These are phyloP conservation scores for Thalassaphorura encarpata DNA, from an alignment of 1,140 invertebrate genomes.

Conservation along the genomic window DNA sequence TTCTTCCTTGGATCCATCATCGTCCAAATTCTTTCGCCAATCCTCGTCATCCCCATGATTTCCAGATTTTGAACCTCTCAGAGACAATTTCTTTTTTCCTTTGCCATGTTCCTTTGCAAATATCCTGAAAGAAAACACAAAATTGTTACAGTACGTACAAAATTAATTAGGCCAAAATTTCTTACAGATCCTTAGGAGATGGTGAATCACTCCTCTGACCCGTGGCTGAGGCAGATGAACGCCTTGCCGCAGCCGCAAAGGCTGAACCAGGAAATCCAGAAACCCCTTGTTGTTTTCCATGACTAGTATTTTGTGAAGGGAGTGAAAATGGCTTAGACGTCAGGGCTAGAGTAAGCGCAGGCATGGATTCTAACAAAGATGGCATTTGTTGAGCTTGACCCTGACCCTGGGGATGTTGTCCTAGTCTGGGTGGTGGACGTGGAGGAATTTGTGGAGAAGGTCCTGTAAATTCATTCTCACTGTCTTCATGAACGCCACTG, in stretches of 20 bases:
- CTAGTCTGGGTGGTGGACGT: not conserved
- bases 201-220: conserved; percentile 4
- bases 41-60: conserved; percentile 20
- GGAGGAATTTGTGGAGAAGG: conserved; percentile 10
- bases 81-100: conserved; percentile 30
- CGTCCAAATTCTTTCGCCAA: not conserved
- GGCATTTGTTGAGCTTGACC: not conserved
- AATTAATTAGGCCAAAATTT: not conserved
- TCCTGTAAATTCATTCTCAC: conserved; percentile 39
- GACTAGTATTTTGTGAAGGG: not conserved
- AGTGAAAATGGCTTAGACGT: conserved; percentile 19
- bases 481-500: conserved; percentile 49
- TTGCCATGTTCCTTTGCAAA: conserved; percentile 11
- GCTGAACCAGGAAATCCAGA: not conserved
- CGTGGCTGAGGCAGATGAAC: not conserved
- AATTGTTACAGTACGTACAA: too few relatives aligned
- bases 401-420: not conserved
- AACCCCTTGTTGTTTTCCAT: not conserved
- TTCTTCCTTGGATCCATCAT: conserved; percentile 14
- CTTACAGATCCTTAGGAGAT: not conserved
- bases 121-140: too few relatives aligned
- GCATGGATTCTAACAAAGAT: conserved; percentile 23
- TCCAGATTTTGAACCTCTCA: conserved; percentile 18
- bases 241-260: not conserved
- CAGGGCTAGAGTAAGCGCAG: conserved; percentile 22